Evolutionary conservation across 2,888 invertebrate genomes (phyloP), one percentile per base, ranked within the genome.

Genomic region (Hydriomena furcata): DNA sequence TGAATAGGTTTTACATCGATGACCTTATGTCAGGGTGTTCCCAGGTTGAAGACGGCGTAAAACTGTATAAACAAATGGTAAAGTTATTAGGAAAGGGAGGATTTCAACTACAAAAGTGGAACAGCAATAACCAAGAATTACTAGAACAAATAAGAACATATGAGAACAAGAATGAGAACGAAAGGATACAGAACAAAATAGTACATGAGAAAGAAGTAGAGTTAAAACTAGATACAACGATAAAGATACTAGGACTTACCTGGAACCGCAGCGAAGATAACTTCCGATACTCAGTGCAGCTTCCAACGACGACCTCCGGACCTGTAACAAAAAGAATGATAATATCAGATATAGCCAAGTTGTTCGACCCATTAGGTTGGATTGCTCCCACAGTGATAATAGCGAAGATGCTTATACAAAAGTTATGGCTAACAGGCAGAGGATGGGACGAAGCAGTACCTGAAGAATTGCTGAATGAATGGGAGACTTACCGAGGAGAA

Each of bases 271-370:
- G n/a, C 3, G 12, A 23, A 1, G 35, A 36, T 6, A 0, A 1
- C 3, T 36, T 21, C 35, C 35, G 7, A 0, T 36, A 36, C 24
- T 5, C 5, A 7, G 21, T 36, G 35, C 6, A 11, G 5, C 35
- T 36, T 10, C 24, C 21, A 2, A 7, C 31, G 7, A n/a, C n/a
- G n/a, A 2, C 3, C 3, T 23, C 23, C 1, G 12, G 12, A 36
- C 23, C 35, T 24, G 35, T 36, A 36, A 36, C 35, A 23, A 36
- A 36, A 36, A 23, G 35, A 24, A 36, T 7, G 5, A 24, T 36
- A 7, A 36, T 36, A 12, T 7, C 21, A 2, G 35, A 36, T 10
- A 36, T 36, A 21, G 23, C 35, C 0, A 36, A 24, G n/a, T 3
- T 36, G 5, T 36, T 36, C 7, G 35, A 36, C 12, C 35, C 23